Conservation (phyloP, 2,113 vertebrate genomes). For the Dipodomys ordii region DNA sequence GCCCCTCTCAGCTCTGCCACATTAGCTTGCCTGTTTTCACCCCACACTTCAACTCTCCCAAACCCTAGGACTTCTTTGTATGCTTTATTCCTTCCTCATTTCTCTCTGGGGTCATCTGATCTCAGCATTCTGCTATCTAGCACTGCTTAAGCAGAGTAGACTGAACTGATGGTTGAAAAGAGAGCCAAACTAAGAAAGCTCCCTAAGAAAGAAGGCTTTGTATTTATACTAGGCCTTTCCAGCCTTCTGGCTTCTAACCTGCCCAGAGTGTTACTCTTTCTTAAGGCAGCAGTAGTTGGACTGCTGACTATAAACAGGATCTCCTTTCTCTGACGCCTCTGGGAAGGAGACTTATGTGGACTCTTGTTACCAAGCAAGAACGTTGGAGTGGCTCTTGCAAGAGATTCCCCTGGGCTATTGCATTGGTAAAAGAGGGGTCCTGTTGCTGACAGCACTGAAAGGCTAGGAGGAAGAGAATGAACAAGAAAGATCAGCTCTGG, state of each 20-base stretch:
- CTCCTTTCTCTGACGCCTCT: slow-evolving; percentile 45
- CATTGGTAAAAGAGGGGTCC: not conserved
- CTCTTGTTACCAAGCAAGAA: not conserved
- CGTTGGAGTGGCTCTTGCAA: not conserved
- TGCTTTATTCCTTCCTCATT: slow-evolving; percentile 16
- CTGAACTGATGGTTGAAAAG: not conserved
- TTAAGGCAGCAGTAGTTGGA: not conserved
- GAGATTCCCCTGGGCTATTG: not conserved
- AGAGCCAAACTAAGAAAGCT: not conserved
- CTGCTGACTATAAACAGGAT: not conserved
- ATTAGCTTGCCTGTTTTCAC: not conserved
- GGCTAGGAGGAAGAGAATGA: not conserved
- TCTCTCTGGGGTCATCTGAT: not conserved
- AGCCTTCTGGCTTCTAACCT: not conserved
- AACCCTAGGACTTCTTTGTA: not conserved
- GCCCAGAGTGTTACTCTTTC: rapidly evolving
- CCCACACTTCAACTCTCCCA: not conserved
- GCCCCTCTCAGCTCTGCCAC: not conserved
- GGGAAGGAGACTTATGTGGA: not conserved
- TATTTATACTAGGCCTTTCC: not conserved
- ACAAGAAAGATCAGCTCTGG: not conserved
- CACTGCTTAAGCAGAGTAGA: not conserved
- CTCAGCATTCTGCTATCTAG: not conserved
- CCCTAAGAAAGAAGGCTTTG: slow-evolving; percentile 56
- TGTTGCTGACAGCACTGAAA: not conserved